Base-by-base conservation (phyloP, 2,113 vertebrate genomes). In the Tringa solitaria region DNA sequence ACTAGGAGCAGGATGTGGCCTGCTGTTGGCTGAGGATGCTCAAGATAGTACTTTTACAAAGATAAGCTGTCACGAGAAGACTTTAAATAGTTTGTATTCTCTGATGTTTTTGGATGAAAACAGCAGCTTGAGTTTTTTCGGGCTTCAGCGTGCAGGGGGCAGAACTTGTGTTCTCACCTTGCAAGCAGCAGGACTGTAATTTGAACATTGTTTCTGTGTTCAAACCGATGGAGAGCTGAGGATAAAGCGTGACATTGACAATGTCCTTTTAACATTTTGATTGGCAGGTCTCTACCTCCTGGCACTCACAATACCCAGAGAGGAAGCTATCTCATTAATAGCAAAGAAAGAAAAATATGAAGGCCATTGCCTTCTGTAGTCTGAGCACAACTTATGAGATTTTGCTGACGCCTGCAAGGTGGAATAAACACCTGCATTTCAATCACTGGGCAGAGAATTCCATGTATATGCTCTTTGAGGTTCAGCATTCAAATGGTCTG, bases 391-490 rank as follows among this genome's bases (percentile, higher is more conserved):
- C 67, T 72, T 79, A 15, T n/a, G 56, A 89, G 59, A 70, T 56
- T 80, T 80, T 63, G 32, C 56, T 87, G 68, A 87, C 19, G 72
- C 27, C 13, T 80, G 59, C 63, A 68, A 91, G 46, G 65, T 64
- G 61, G 61, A 76, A 37, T 69, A 77, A 92, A 90, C 59, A 74
- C 27, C 60, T 89, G 87, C 77, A 80, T 95, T 89, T 94, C 50
- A 89, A 30, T 93, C 33, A 56, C 28, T 53, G 21, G 45, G 33
- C 46, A 72, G n/a, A 37, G 23, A 60, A 73, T 18, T 60, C 72
- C 26, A 5, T 33, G 23, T 32, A 20, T 6, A 32, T 1, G 0
- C 61, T 75, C 2, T 0, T 18, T 0, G 8, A 48, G 61, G 33
- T 73, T 68, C 64, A 91, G 81, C 90, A 83, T 50, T 69, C 59